A percentile compares a stretch with the other conserved stretches of the same genome.
Conservation (phyloP, 2,888 invertebrate species). For the Drosophila nr. perissopoda region DNA sequence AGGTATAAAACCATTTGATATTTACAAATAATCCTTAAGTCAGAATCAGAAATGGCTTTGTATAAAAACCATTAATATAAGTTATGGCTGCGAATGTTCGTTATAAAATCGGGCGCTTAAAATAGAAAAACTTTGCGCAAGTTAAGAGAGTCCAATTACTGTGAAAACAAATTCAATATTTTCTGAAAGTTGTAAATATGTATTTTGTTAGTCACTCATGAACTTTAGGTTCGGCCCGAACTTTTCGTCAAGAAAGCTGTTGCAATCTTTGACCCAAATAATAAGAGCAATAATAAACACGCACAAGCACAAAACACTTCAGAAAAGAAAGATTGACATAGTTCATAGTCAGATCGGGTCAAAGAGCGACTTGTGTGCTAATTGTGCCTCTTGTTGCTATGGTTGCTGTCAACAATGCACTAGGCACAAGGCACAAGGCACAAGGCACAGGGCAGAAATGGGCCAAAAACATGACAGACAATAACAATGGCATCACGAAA, state of each 20-base stretch:
- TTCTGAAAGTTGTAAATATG: not conserved
- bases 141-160: not conserved
- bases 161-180: not conserved
- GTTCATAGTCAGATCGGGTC: slow-evolving; percentile 44
- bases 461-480: slow-evolving; percentile 30
- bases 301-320: slow-evolving; percentile 50
- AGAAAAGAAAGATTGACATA: slow-evolving; percentile 44
- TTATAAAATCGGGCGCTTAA: not conserved
- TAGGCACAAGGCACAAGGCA: not conserved
- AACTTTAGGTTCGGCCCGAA: not conserved
- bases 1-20: not conserved
- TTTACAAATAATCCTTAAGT: not conserved
- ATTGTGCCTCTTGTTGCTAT: slow-evolving; percentile 58
- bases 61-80: not conserved
- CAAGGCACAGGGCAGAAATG: slow-evolving; percentile 10
- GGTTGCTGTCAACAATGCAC: slow-evolving; percentile 58
- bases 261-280: slow-evolving; percentile 24
- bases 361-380: slow-evolving; percentile 53
- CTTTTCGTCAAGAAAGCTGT: not conserved
- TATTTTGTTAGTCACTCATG: not conserved
- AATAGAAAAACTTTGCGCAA: not conserved
- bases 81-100: not conserved
- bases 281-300: slow-evolving; percentile 16
- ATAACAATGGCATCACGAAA: slow-evolving; percentile 43
- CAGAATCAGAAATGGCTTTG: not conserved